Percentiles rank a stretch among this genome's conserved stretches.
These are phyloP conservation scores for Aegotheles bennettii DNA, from an alignment of 2,113 vertebrate species.

Conservation along the genomic window DNA sequence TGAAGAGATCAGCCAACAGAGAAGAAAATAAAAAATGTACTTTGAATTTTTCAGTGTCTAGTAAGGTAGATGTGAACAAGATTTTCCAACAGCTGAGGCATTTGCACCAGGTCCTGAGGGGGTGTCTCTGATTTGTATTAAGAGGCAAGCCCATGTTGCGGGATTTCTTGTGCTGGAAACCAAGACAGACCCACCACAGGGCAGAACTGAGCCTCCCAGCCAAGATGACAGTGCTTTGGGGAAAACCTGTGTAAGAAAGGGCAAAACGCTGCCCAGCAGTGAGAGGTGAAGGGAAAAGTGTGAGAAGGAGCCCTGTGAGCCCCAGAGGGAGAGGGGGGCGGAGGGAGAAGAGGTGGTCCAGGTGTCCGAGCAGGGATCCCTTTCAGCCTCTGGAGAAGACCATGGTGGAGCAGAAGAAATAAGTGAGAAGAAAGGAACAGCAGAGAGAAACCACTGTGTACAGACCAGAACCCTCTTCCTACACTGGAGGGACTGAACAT, in stretches of 20 bases:
- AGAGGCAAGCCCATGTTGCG: not conserved
- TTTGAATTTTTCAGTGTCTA: not conserved
- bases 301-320: not conserved
- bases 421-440: not conserved
- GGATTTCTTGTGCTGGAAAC: not conserved
- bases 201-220: accelerated
- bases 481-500: not conserved
- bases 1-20: not conserved
- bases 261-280: accelerated
- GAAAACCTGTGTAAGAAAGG: not conserved
- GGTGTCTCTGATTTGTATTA: not conserved
- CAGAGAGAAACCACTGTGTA: not conserved
- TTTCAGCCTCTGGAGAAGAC: not conserved
- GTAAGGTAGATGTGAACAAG: not conserved
- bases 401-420: not conserved
- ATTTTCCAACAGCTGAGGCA: not conserved
- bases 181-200: accelerated
- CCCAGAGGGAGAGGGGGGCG: too few species aligned
- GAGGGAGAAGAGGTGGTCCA: not conserved
- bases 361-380: accelerated
- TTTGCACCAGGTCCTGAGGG: not conserved
- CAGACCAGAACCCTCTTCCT: not conserved
- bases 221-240: accelerated
- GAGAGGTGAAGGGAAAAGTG: not conserved
- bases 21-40: not conserved